Percentiles rank a stretch among this genome's conserved stretches.
Evolutionary conservation across 2,888 invertebrate species (phyloP).

Genomic region (Sminthurides aquaticus): DNA sequence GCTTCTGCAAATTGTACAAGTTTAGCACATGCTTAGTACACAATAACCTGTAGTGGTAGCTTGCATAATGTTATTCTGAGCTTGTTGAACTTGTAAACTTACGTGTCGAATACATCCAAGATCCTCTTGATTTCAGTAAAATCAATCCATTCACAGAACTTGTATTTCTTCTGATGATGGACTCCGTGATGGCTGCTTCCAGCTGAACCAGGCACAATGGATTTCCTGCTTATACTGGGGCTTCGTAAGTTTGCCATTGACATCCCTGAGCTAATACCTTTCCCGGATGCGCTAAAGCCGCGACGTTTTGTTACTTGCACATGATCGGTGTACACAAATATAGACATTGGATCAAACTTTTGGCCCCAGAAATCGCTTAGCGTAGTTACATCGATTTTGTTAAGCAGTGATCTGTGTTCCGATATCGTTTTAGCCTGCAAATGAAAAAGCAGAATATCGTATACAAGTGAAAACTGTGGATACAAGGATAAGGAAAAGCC

Average conservation of each 20-base stretch:
- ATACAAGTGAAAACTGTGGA: no score
- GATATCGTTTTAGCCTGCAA: slow-evolving; percentile 65
- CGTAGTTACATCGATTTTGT: slow-evolving; percentile 37
- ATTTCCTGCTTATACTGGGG: slow-evolving; percentile 39
- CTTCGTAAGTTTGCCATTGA: slow-evolving; percentile 40
- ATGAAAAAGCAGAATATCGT: slow-evolving; percentile 22
- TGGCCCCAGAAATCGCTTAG: slow-evolving; percentile 36
- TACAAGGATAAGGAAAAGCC: no score
- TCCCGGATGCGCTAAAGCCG: slow-evolving; percentile 24
- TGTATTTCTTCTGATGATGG: slow-evolving; percentile 63
- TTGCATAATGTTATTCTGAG: slow-evolving; percentile 47
- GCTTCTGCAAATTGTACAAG: slow-evolving; percentile 21
- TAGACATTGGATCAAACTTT: slow-evolving; percentile 35
- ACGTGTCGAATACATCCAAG: slow-evolving; percentile 79
- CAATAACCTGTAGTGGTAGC: not conserved
- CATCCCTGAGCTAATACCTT: slow-evolving; percentile 28
- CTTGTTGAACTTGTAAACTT: slow-evolving; percentile 54
- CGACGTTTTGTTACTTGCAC: slow-evolving; percentile 40
- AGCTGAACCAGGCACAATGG: slow-evolving; percentile 30
- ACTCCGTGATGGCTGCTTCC: slow-evolving; percentile 4
- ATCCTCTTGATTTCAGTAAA: slow-evolving; percentile 83
- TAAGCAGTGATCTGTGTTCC: slow-evolving; percentile 35
- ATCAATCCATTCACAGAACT: slow-evolving; percentile 83
- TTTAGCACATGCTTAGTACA: no score
- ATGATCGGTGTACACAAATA: slow-evolving; percentile 39